Evolutionary conservation across 2,888 invertebrate genomes (phyloP).

Genomic region (Chalcis sispes): DNA sequence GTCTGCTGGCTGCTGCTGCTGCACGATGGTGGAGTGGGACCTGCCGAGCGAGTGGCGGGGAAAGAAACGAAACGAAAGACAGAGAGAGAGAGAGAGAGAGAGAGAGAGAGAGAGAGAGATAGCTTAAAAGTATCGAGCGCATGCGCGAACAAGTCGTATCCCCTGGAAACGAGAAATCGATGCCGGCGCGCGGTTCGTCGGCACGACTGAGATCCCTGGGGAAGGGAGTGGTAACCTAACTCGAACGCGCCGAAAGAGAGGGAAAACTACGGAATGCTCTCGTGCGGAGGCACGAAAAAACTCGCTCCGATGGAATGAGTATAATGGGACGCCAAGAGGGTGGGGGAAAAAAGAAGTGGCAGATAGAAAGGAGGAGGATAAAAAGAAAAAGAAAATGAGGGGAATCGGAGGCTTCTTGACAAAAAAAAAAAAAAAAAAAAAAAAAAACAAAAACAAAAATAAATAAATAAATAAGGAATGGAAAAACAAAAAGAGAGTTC

Average conservation of each 20-base stretch:
- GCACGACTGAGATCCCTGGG: conserved; percentile 3
- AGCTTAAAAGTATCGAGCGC: conserved; percentile 24
- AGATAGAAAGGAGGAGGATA: background rate
- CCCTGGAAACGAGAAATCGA: conserved; percentile 56
- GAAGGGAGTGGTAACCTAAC: conserved; percentile 41
- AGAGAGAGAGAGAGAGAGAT: background rate
- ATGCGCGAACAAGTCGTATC: conserved; percentile 33
- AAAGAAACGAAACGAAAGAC: background rate
- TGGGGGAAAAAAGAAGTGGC: conserved; percentile 30
- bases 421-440: too few relatives aligned
- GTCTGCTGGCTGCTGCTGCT: conserved; percentile 17
- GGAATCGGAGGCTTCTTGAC: conserved; percentile 13
- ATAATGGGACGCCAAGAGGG: background rate
- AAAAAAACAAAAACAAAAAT: background rate
- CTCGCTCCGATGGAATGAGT: background rate
- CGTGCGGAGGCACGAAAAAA: background rate
- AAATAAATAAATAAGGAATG: too few relatives aligned
- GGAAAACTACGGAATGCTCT: background rate
- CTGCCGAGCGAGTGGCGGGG: conserved; percentile 20
- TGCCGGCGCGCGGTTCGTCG: conserved; percentile 52
- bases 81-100: background rate
- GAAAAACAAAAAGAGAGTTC: conserved; percentile 32
- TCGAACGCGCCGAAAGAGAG: conserved; percentile 4
- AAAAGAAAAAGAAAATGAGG: conserved; percentile 34
- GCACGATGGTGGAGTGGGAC: conserved; percentile 48